Evolutionary conservation across 1,140 invertebrate species (phyloP), one percentile per base, ranked within the genome.

Genomic region (Saccostrea cuccullata): DNA sequence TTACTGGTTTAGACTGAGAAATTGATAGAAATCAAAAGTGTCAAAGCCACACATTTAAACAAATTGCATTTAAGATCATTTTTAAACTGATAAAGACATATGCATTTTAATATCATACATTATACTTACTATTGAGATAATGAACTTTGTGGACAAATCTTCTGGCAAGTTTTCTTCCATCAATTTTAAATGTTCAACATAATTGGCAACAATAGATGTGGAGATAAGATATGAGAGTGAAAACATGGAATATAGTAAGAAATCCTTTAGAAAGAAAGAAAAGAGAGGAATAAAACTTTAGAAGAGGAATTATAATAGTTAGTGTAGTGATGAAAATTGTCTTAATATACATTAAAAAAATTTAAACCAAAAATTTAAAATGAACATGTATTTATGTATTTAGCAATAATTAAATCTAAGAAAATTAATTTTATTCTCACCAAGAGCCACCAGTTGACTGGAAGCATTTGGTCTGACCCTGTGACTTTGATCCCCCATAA

Each of bases 141-240:
- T 85, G 6, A 93, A 91, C 77, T 93, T 91, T 23, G 91, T 85
- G 17, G 92, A 90, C 9, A 91, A 92, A 26, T 90, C 85, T 58
- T 86, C 47, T 4, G 90, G 89, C 12, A 93, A 90, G 77, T 91
- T 85, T n/a, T 86, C 91, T 60, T 88, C 89, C 91, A 93, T 92
- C 64, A 92, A 92, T 86, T 92, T 85, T 88, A 93, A 92, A 64
- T 92, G 93, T 82, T 92, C 93, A 90, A 93, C 91, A 58, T 91
- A 92, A 89, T 92, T 92, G 23, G 93, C 93, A 64, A 93, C 91
- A 15, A 93, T 90, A 36, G 93, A 93, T 17, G 93, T 88, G 0
- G 90, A 91, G 17, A 93, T 89, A 13, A 93, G 90, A 64, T 93
- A 93, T 8, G 93, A 82, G 86, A 93, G 93, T 20, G 93, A 89